These are phyloP conservation scores for Lasiurus cinereus DNA, from an alignment of 2,113 vertebrate genomes.

Conservation along the genomic window DNA sequence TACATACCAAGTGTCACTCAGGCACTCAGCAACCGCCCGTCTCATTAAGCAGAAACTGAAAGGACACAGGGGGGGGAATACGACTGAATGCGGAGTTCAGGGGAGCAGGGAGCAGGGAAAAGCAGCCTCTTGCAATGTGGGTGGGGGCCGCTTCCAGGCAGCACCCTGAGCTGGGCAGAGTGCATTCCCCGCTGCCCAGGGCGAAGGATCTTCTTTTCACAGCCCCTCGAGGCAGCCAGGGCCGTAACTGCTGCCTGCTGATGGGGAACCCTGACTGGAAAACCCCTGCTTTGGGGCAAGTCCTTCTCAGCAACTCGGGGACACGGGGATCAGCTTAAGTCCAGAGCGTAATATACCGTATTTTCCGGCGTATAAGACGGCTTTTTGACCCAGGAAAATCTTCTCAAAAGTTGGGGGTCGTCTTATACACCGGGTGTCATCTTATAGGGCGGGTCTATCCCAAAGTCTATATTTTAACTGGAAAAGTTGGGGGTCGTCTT, in stretches of 20 bases:
- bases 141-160: constrained; percentile 14
- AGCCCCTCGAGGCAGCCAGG: not conserved
- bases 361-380: too few relatives aligned
- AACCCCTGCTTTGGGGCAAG: not conserved
- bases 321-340: not conserved
- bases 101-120: constrained; percentile 33
- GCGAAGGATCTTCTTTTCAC: not conserved
- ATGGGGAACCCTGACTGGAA: not conserved
- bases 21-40: constrained; percentile 69
- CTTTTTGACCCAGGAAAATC: too few relatives aligned
- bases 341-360: not conserved
- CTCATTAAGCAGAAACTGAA: constrained; percentile 81
- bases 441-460: too few relatives aligned
- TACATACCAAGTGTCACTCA: constrained; percentile 68
- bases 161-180: not conserved
- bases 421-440: too few relatives aligned
- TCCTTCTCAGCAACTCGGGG: not conserved
- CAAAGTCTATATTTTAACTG: too few relatives aligned
- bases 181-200: not conserved
- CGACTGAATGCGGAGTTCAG: constrained; percentile 47
- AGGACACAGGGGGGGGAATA: constrained; percentile 55
- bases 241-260: not conserved
- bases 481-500: too few relatives aligned
- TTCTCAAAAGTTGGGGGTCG: too few relatives aligned
- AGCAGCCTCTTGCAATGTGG: constrained; percentile 42